phyloP scores from a whole-genome alignment of 2,113 vertebrate species.

The Cyprinodon tularosa region DNA sequence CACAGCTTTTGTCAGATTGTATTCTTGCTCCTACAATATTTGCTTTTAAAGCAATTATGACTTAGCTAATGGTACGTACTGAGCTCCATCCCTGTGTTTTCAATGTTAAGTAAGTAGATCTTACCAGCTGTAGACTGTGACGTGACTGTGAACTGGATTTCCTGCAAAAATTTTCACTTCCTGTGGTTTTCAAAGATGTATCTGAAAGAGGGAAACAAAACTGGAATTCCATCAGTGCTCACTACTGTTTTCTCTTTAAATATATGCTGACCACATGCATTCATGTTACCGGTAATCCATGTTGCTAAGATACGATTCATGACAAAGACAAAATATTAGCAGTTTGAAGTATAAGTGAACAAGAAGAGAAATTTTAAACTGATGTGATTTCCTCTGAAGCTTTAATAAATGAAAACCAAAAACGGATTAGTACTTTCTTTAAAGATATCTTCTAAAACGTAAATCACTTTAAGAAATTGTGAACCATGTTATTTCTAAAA shows the following conservation, averaged over 20 bases:
- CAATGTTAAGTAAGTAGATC: neutral
- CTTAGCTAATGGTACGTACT: neutral
- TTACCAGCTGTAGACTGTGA: constrained; percentile 47
- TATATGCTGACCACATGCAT: neutral
- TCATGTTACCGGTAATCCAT: neutral
- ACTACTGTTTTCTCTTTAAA: neutral
- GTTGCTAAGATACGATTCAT: neutral
- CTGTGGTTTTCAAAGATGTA: constrained; percentile 20
- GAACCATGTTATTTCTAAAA: neutral
- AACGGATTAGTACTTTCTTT: neutral
- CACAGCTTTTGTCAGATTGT: too few relatives aligned
- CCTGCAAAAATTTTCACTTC: constrained; percentile 36
- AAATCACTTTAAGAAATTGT: neutral
- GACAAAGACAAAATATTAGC: neutral
- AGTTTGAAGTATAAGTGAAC: neutral
- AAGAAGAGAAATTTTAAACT: too few relatives aligned
- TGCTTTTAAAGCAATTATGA: neutral
- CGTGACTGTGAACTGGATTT: constrained; percentile 23
- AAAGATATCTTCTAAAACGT: neutral
- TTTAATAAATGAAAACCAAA: neutral
- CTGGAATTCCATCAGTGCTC: neutral
- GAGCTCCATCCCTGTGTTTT: neutral
- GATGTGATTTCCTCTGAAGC: neutral
- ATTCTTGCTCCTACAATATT: too few relatives aligned
- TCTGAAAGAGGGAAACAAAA: constrained; percentile 34